These are phyloP conservation scores for Sitodiplosis mosellana DNA, from an alignment of 1,140 invertebrate species.

Conservation along the genomic window DNA sequence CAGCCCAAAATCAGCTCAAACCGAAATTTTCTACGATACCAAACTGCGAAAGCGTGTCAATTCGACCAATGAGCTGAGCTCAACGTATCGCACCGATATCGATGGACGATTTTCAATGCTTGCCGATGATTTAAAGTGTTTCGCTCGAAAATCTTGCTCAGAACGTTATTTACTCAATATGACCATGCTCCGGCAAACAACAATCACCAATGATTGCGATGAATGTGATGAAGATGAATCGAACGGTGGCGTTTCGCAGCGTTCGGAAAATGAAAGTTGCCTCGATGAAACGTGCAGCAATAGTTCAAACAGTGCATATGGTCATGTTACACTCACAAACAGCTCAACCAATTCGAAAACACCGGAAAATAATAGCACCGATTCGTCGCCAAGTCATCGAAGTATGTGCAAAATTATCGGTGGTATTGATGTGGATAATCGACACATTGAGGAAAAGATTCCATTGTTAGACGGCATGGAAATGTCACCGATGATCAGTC, in stretches of 20 bases:
- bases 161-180: conserved; percentile 16
- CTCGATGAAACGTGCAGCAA: neutral
- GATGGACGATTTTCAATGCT: neutral
- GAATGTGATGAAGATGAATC: conserved; percentile 20
- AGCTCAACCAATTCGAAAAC: neutral
- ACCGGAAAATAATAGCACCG: conserved; percentile 4
- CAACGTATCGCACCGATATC: neutral
- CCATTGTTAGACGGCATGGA: conserved; percentile 23
- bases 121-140: neutral
- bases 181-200: conserved; percentile 21
- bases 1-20: conserved; percentile 2
- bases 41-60: neutral
- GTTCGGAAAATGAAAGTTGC: neutral
- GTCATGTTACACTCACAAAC: neutral
- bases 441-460: conserved; percentile 20
- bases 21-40: neutral
- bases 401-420: conserved; percentile 9
- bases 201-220: conserved; percentile 15
- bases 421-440: conserved; percentile 16
- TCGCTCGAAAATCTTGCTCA: conserved; percentile 12
- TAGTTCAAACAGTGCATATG: conserved; percentile 6
- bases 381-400: conserved; percentile 13
- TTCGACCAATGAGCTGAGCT: neutral
- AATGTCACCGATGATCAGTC: conserved; percentile 25
- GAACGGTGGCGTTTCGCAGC: neutral